phyloP scores from a whole-genome alignment of 2,888 invertebrate species.

The Sphaeridia pumilis region DNA sequence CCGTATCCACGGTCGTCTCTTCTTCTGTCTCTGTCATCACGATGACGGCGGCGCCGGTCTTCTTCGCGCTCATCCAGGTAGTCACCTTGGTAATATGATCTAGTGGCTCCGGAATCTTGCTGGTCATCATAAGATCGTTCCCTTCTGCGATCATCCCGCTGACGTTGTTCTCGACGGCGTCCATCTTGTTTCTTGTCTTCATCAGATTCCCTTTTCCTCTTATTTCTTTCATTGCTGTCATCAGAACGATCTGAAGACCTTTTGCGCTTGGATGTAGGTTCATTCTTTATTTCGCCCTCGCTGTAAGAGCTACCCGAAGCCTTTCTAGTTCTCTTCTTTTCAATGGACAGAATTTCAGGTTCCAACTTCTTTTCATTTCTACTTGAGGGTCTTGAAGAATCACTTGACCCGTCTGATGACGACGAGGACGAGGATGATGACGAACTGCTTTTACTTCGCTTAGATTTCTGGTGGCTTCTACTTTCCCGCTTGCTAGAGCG shows the following conservation, averaged over 20 bases:
- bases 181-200: neutral
- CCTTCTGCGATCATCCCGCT: constrained; percentile 16
- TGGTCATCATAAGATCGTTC: neutral
- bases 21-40: neutral
- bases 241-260: constrained; percentile 12
- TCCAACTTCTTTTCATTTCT: neutral
- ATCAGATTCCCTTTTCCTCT: neutral
- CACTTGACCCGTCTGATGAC: neutral
- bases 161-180: constrained; percentile 23
- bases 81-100: neutral
- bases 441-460: neutral
- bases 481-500: neutral
- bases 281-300: neutral
- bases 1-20: neutral
- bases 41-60: neutral
- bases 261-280: neutral
- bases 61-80: neutral
- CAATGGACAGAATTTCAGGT: neutral
- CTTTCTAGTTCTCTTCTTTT: neutral
- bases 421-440: too few relatives aligned
- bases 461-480: neutral
- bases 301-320: neutral
- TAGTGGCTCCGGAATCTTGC: neutral
- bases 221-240: neutral
- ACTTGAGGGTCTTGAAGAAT: neutral